These are phyloP conservation scores for Sylvia borin DNA, from an alignment of 2,797 vertebrate genomes.

Conservation along the genomic window DNA sequence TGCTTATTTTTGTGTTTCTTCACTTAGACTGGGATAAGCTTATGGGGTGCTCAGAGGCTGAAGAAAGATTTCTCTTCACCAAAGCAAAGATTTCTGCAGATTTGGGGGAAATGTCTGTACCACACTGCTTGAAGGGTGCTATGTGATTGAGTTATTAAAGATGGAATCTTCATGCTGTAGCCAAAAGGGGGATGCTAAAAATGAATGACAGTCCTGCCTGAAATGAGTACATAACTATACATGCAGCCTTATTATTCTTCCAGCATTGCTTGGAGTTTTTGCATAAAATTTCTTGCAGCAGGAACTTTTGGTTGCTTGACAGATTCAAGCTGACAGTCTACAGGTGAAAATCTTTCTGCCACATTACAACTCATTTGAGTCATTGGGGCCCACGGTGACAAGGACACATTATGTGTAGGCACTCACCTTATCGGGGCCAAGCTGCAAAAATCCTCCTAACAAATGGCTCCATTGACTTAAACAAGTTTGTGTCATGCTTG, in stretches of 20 bases:
- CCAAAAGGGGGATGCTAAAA: not conserved
- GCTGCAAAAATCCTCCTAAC: not conserved
- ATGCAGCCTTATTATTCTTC: not conserved
- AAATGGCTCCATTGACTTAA: not conserved
- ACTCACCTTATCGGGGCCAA: not conserved
- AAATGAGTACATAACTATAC: not conserved
- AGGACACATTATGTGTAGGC: not conserved
- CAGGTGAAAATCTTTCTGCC: constrained; percentile 30
- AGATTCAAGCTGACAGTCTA: not conserved
- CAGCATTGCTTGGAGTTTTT: not conserved
- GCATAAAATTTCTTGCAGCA: constrained; percentile 11
- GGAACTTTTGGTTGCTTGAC: not conserved
- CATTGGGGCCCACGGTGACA: not conserved
- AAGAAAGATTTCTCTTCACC: not conserved
- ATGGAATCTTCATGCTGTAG: not conserved
- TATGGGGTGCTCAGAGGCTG: not conserved
- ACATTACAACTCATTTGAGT: not conserved
- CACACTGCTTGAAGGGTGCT: not conserved
- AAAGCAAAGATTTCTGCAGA: not conserved
- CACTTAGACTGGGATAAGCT: not conserved
- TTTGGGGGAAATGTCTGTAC: not conserved
- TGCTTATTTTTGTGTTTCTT: not conserved
- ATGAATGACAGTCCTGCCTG: not conserved
- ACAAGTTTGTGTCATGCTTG: not conserved
- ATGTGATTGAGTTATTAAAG: not conserved